A percentile compares a stretch with the other conserved stretches of the same genome.
Conservation (phyloP, 1,140 invertebrate species). For the Geopemphigus sp. region DNA sequence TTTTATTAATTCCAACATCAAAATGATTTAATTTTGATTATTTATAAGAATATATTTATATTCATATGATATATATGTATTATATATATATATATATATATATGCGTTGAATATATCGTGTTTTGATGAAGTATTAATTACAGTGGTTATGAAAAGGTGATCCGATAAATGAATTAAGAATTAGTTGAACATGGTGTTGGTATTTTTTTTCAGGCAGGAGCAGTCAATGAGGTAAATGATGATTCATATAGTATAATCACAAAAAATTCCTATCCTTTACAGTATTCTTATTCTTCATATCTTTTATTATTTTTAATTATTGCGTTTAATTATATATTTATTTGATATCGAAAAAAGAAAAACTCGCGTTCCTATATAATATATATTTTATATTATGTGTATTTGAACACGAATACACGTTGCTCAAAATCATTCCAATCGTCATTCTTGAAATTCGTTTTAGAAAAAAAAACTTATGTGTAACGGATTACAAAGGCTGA, state of each 20-base stretch:
- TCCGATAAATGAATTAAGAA: slow-evolving; percentile 41
- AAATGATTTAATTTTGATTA: background rate
- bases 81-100: too few relatives aligned
- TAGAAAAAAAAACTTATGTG: slow-evolving; percentile 43
- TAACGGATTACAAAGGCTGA: slow-evolving; percentile 47
- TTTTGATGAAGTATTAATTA: slow-evolving; percentile 5
- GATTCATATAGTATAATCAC: slow-evolving; percentile 51
- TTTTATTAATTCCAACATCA: background rate
- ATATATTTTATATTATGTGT: slow-evolving; percentile 10
- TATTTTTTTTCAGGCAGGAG: slow-evolving; percentile 66
- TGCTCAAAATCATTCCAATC: slow-evolving; percentile 33
- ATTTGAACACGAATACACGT: slow-evolving; percentile 20
- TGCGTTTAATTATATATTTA: background rate
- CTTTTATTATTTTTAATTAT: slow-evolving; percentile 16
- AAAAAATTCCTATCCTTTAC: slow-evolving; percentile 39
- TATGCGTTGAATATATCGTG: background rate
- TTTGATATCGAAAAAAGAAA: slow-evolving; percentile 1
- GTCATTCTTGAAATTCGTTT: slow-evolving; percentile 42
- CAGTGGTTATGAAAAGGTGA: slow-evolving; percentile 42
- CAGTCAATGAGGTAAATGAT: slow-evolving; percentile 66
- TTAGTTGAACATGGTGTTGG: slow-evolving; percentile 51
- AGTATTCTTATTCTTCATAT: slow-evolving; percentile 13
- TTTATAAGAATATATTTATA: background rate
- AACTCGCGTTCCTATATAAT: slow-evolving; percentile 6
- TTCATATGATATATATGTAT: too few relatives aligned